Conservation (phyloP, 2,113 vertebrate species). For the Oryzias javanicus region DNA sequence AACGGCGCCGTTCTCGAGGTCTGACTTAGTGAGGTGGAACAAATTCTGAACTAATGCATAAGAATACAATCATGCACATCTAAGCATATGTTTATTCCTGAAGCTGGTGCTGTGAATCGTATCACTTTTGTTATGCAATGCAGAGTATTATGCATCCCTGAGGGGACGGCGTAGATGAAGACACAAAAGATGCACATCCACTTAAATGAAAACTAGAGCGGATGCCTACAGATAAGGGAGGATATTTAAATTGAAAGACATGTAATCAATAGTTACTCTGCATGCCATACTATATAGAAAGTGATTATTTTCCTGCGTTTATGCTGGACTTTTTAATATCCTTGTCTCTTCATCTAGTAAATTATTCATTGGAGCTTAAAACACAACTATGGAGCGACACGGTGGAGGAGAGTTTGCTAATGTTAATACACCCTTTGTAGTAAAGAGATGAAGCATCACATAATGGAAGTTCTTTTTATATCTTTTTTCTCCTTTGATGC, state of each 20-base stretch:
- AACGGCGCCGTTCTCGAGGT: neutral
- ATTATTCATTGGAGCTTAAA: constrained; percentile 57
- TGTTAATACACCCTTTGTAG: constrained; percentile 36
- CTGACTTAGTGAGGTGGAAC: constrained; percentile 30
- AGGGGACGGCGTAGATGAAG: constrained; percentile 48
- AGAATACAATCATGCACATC: constrained; percentile 46
- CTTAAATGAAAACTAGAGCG: constrained; percentile 64
- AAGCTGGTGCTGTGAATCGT: constrained; percentile 46
- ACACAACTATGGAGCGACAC: constrained; percentile 7
- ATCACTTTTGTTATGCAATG: constrained; percentile 62
- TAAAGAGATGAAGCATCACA: constrained; percentile 20
- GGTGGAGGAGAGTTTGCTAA: constrained; percentile 23
- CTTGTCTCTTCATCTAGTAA: constrained; percentile 38
- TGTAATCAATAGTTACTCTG: constrained; percentile 62
- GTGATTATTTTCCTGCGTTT: constrained; percentile 34
- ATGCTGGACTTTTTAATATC: constrained; percentile 31
- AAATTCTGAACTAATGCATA: constrained; percentile 42
- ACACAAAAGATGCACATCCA: constrained; percentile 67
- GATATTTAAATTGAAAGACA: constrained; percentile 55
- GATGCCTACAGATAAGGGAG: constrained; percentile 36
- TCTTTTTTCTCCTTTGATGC: constrained; percentile 6
- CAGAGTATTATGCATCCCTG: constrained; percentile 61
- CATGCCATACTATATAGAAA: constrained; percentile 24
- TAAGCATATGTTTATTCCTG: constrained; percentile 58
- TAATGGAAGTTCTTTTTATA: neutral